Base-by-base conservation (phyloP, 1,140 invertebrate genomes). In the Drosophila mayri region DNA sequence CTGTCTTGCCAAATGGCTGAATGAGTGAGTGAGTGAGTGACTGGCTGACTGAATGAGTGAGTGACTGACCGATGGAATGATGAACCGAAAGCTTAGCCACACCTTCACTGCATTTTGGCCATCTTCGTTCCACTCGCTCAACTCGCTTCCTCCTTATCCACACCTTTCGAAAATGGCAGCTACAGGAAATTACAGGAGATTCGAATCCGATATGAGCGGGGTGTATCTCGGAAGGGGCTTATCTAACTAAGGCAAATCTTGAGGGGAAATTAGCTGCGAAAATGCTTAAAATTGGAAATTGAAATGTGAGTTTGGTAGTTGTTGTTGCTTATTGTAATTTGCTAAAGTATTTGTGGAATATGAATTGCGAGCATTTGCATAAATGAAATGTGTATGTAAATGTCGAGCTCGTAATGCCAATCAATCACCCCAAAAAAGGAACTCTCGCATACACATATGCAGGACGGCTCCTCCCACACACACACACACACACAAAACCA, bases 311-410 rank as follows among this genome's bases (percentile, higher is more conserved):
- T 47, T 30, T 41, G 52, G 18, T 63, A 50, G 68, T 67, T 47
- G 52, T 41, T 66, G 28, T 38, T 66, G 68, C 22, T 88, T 77
- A 88, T 88, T 88, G 84, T 88, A 88, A 88, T 88, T 88, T 82
- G 81, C 72, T 71, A 58, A 88, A 88, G 85, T 90, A 88, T 88
- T 84, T 88, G 84, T 78, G 85, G 84, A 88, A 88, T 88, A 88
- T 88, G 84, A 90, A 90, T 90, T 90, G 81, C 86, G 78, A 90
- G 81, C 83, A 90, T 90, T 90, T 90, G 85, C 85, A 90, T 90
- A 90, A 90, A 90, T 76, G 86, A 85, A 90, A 90, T 90, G 85
- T 88, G 85, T 90, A 90, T 90, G 86, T 90, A 90, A 90, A 90
- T 90, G 85, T 72, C 70, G 57, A 61, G 61, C 78, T 80, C 74